Base-by-base conservation (phyloP, 2,797 vertebrate species). In the Urophycis tenuis region DNA sequence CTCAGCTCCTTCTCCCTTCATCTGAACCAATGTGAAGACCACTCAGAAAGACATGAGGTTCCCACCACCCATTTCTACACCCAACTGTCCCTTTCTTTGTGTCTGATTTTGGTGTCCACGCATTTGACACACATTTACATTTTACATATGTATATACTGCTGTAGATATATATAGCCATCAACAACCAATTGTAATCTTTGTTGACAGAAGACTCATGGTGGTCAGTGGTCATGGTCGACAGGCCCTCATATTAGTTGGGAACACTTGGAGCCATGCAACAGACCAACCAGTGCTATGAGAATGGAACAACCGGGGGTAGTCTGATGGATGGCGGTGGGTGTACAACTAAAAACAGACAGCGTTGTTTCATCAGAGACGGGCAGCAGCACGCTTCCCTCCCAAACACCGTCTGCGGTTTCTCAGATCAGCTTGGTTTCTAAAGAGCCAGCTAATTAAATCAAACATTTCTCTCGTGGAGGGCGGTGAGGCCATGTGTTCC, bases 1-100 rank as follows among this genome's bases (percentile, higher is more conserved):
- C 81, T 86, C 80, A 87, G 84, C 83, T 86, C 82, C 82, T 85
- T 75, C 80, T 83, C 86, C 22, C 82, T 83, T 85, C 84, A 76
- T 45, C 64, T 74, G 80, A 83, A 81, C 79, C 45, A 76, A 87
- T 74, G 34, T 75, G 75, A 73, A 74, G 31, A 67, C 72, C 0
- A 36, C n/a, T n/a, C n/a, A n/a, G n/a, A n/a, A n/a, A n/a, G n/a
- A n/a, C n/a, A n/a, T n/a, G n/a, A n/a, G n/a, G 32, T 69, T 60
- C 25, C 1, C 64, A 74, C 32, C 33, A 15, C 19, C 45, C 7
- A 10, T 76, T 35, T 33, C 83, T 87, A 83, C 85, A 78, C 41
- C 15, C 75, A 35, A 49, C 53, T 25, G 73, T 2, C 25, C 15
- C 22, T 33, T 53, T 60, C 53, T 81, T 75, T 78, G 10, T 76